Conservation (phyloP, 1,140 invertebrate species). For the Druon quercuslanigerum region DNA sequence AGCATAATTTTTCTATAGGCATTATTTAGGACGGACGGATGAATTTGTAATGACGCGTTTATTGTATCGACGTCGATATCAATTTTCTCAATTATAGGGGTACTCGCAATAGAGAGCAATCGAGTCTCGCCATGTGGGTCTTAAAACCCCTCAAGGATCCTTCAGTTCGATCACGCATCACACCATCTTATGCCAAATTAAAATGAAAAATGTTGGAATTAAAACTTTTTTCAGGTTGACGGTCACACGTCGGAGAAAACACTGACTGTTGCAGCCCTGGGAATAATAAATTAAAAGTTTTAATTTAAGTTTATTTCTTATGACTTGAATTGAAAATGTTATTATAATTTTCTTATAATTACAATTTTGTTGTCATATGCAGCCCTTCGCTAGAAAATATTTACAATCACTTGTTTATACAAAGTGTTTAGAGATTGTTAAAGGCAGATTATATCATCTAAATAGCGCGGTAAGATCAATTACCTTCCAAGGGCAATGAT, state of each 20-base stretch:
- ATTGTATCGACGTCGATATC: slow-evolving; percentile 14
- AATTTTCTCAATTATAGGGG: slow-evolving; percentile 26
- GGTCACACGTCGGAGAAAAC: too few relatives aligned
- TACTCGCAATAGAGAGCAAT: not conserved
- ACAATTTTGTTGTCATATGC: too few relatives aligned
- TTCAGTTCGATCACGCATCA: not conserved
- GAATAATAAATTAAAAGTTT: too few relatives aligned
- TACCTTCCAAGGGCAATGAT: not conserved
- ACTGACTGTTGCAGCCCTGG: too few relatives aligned
- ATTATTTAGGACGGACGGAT: not conserved
- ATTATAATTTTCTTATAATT: too few relatives aligned
- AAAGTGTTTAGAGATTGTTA: slow-evolving; percentile 32
- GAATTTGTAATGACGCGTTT: slow-evolving; percentile 7
- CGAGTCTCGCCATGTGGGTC: slow-evolving; percentile 2
- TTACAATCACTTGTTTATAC: too few relatives aligned
- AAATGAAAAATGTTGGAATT: not conserved
- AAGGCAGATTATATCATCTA: not conserved
- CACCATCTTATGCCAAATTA: not conserved
- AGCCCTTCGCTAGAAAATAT: too few relatives aligned
- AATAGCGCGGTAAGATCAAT: not conserved
- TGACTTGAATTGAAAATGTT: too few relatives aligned
- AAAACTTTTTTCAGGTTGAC: not conserved
- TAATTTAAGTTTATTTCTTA: too few relatives aligned
- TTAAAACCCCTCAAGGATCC: not conserved
- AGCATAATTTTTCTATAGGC: not conserved